Base-by-base conservation (phyloP, 2,797 vertebrate species). In the Poeciliopsis presidionis region DNA sequence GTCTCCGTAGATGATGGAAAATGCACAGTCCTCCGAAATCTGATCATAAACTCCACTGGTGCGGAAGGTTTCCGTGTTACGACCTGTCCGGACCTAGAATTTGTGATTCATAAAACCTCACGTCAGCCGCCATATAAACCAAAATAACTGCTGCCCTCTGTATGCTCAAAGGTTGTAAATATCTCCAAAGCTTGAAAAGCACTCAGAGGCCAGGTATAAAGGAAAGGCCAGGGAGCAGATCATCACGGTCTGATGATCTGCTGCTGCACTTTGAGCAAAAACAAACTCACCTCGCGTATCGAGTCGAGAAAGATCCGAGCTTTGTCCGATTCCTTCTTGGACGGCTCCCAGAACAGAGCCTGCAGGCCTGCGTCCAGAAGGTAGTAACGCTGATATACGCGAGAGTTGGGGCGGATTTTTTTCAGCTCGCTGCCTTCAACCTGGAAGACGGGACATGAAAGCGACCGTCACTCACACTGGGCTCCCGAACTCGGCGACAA, bases 241-340 rank as follows among this genome's bases (percentile, higher is more conserved):
- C 45, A 46, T 51, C 16, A 22, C 7, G 20, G 20, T 7, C 2
- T 22, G 49, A 51, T 12, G 28, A n/a, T 51, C 12, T 71, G 28
- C 81, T 82, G 80, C 46, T 78, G 12, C 77, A 43, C 4, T 49
- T 22, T 51, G 49, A 51, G 49, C 49, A 53, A 53, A 53, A 25
- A 25, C 6, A 79, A 63, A 85, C 92, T 67, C 94, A 99, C 97
- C 96, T 99, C 95, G 80, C 97, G 96, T 86, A 99, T 96, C 25
- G 96, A 96, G 72, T 94, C 93, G 51, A 99, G 94, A 63, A 96
- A 95, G 87, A 99, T 97, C 87, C 97, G 96, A 63, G 98, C 98
- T 92, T 99, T 99, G 90, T 98, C 97, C 0, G 97, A 97, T 90
- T 99, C 98, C 87, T 99, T 99, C 92, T 99, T 99, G 12, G 97